phyloP scores from a whole-genome alignment of 2,888 invertebrate species.

The Elysia crispata region DNA sequence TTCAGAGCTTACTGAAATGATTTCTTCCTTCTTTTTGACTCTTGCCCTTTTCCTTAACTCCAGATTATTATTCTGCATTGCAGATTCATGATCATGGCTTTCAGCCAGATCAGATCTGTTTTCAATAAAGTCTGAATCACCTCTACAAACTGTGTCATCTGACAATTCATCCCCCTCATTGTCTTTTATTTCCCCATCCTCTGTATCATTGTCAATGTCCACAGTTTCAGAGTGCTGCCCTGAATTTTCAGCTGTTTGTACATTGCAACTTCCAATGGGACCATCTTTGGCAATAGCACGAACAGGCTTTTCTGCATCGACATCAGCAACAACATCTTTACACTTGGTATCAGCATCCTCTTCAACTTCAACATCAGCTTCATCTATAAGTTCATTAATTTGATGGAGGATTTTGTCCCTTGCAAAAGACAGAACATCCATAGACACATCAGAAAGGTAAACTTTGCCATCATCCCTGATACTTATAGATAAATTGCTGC shows the following conservation, averaged over 20 bases:
- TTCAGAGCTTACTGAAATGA: not conserved
- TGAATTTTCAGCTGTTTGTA: not conserved
- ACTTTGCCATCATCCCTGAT: slow-evolving; percentile 10
- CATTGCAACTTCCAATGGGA: not conserved
- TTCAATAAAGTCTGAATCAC: not conserved
- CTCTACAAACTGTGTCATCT: not conserved
- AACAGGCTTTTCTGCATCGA: no score
- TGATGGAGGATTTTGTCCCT: slow-evolving; percentile 25
- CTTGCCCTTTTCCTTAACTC: no score
- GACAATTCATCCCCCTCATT: not conserved
- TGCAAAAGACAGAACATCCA: slow-evolving; percentile 36
- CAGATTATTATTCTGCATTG: no score
- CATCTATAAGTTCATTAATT: slow-evolving; percentile 14
- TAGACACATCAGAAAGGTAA: slow-evolving; percentile 36
- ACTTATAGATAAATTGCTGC: no score
- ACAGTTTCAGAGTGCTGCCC: not conserved
- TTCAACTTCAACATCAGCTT: not conserved
- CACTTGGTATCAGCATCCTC: no score
- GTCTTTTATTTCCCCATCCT: slow-evolving; percentile 27
- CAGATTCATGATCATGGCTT: no score
- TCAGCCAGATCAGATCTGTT: no score
- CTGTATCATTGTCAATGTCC: not conserved
- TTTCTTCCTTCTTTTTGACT: no score
- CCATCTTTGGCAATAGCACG: no score
- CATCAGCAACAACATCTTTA: no score